These are phyloP conservation scores for Troides oblongomaculatus DNA, from an alignment of 2,888 invertebrate species.

Conservation along the genomic window DNA sequence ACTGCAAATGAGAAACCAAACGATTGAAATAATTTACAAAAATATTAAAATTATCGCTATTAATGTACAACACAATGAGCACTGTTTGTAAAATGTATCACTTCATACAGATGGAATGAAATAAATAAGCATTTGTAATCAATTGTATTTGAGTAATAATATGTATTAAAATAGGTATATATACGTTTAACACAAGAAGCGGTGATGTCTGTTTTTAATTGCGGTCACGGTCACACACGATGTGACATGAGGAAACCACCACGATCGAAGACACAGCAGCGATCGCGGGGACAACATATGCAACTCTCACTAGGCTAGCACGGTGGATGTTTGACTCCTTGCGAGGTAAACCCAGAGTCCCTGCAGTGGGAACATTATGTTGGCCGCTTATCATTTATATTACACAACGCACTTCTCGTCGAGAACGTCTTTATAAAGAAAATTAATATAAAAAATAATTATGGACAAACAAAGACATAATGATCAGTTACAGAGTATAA, in stretches of 20 bases:
- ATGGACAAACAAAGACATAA: constrained; percentile 21
- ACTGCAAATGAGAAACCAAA: constrained; percentile 45
- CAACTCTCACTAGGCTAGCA: too few relatives aligned
- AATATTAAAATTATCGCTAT: constrained; percentile 66
- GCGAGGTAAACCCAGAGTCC: too few relatives aligned
- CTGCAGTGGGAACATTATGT: too few relatives aligned
- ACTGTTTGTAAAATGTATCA: constrained; percentile 57
- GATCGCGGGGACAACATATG: too few relatives aligned
- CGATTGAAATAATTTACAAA: constrained; percentile 69
- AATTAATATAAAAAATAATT: constrained; percentile 28
- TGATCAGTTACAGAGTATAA: constrained; percentile 22
- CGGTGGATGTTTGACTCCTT: too few relatives aligned
- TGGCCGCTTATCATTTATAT: constrained; percentile 21
- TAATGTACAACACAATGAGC: constrained; percentile 65
- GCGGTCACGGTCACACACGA: too few relatives aligned
- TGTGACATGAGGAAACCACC: too few relatives aligned
- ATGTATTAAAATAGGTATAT: not conserved
- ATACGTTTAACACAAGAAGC: not conserved
- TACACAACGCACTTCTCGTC: constrained; percentile 15
- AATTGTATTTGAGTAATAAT: constrained; percentile 43
- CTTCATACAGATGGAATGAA: constrained; percentile 68
- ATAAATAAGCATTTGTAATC: constrained; percentile 52
- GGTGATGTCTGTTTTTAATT: too few relatives aligned
- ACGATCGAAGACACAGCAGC: too few relatives aligned
- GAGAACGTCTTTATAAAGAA: constrained; percentile 9